These are phyloP conservation scores for Phymastichus coffea DNA, from an alignment of 1,140 invertebrate species.

Conservation along the genomic window DNA sequence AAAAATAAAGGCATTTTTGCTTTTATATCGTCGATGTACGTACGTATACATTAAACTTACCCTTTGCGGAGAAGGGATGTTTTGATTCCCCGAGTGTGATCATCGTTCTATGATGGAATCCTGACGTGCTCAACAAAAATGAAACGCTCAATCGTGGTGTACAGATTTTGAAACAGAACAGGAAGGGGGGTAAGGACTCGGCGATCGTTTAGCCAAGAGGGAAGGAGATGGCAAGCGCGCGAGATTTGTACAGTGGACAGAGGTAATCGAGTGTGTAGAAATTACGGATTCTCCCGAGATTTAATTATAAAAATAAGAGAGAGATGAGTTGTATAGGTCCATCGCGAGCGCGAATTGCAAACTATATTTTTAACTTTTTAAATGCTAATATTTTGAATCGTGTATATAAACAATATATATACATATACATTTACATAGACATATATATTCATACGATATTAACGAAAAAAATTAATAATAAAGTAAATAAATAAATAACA, in stretches of 20 bases:
- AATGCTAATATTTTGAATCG: slow-evolving; percentile 53
- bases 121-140: slow-evolving; percentile 42
- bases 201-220: slow-evolving; percentile 13
- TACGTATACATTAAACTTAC: slow-evolving; percentile 28
- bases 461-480: slow-evolving; percentile 35
- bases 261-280: slow-evolving; percentile 5
- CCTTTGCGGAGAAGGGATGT: slow-evolving; percentile 31
- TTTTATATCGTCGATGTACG: slow-evolving; percentile 20
- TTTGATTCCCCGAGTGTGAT: too few relatives aligned
- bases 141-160: slow-evolving; percentile 12
- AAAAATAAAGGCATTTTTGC: too few relatives aligned
- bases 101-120: slow-evolving; percentile 24
- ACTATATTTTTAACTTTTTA: slow-evolving; percentile 59
- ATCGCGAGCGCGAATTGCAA: slow-evolving; percentile 53
- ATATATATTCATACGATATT: slow-evolving; percentile 44
- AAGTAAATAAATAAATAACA: too few relatives aligned
- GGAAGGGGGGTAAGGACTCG: slow-evolving; percentile 7
- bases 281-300: slow-evolving; percentile 12
- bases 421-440: slow-evolving; percentile 31
- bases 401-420: slow-evolving; percentile 36
- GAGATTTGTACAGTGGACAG: slow-evolving; percentile 11
- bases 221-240: background rate
- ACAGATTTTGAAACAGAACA: background rate
- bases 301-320: slow-evolving; percentile 29
- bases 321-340: slow-evolving; percentile 44